These are phyloP conservation scores for Myioborus miniatus DNA, from an alignment of 2,797 vertebrate species.

Conservation along the genomic window DNA sequence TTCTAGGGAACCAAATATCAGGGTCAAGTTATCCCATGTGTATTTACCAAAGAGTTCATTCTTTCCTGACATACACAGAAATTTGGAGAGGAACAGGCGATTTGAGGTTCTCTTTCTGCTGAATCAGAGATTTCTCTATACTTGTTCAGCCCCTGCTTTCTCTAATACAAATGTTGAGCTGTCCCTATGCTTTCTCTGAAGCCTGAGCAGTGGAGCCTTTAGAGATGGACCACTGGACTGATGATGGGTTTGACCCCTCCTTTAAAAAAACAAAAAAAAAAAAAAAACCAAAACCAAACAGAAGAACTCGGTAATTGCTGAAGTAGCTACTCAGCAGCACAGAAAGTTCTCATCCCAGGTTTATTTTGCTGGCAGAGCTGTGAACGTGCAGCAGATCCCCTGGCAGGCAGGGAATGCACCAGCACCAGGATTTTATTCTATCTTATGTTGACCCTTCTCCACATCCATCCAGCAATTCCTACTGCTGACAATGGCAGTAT, in stretches of 20 bases:
- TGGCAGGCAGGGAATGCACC: neutral
- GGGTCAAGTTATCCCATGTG: neutral
- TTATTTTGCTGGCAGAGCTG: neutral
- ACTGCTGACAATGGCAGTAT: neutral
- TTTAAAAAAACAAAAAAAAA: neutral
- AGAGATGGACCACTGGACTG: neutral
- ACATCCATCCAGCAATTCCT: neutral
- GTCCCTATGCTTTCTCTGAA: neutral
- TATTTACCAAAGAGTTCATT: neutral
- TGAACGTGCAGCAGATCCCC: accelerated
- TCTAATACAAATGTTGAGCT: neutral
- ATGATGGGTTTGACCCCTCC: neutral
- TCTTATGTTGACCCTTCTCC: accelerated
- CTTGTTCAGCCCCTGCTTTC: neutral
- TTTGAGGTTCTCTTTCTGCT: neutral
- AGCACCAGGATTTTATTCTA: neutral
- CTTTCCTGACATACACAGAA: neutral
- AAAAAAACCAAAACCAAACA: accelerated
- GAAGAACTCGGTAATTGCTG: neutral
- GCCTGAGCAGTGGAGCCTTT: neutral
- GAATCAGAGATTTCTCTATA: neutral
- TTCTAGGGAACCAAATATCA: neutral
- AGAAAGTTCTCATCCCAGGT: neutral
- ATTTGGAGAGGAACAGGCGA: neutral
- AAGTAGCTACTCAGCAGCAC: neutral